Conservation (phyloP, 2,797 vertebrate species). For the Coregonus ussuriensis region DNA sequence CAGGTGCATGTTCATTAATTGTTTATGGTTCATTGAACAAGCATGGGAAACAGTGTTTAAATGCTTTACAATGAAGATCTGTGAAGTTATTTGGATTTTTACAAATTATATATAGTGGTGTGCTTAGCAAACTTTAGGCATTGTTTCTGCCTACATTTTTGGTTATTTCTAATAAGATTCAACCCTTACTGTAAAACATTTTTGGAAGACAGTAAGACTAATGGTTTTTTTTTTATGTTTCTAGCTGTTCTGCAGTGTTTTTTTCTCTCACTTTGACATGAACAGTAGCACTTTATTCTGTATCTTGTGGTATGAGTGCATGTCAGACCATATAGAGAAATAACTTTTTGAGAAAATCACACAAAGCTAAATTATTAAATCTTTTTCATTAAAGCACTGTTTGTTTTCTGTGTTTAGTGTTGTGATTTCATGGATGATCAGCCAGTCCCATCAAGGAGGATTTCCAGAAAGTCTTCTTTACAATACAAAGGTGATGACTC, state of each 20-base stretch:
- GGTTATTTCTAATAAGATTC: conserved; percentile 10
- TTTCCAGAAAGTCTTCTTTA: background rate
- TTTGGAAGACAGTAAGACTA: conserved; percentile 21
- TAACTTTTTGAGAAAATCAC: conserved; percentile 29
- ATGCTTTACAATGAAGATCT: too few species aligned
- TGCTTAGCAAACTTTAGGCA: conserved; percentile 27
- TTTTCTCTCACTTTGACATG: conserved; percentile 21
- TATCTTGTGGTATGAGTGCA: conserved; percentile 53
- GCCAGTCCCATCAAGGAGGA: background rate
- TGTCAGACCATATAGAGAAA: conserved; percentile 35
- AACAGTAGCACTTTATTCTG: conserved; percentile 60
- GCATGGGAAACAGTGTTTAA: too few species aligned
- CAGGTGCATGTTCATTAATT: too few species aligned
- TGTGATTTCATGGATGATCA: background rate
- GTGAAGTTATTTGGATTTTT: too few species aligned
- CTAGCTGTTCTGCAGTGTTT: conserved; percentile 44
- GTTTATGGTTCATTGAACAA: too few species aligned
- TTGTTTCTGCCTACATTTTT: conserved; percentile 18
- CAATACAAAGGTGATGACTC: background rate
- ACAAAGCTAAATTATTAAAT: conserved; percentile 57
- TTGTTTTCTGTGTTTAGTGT: conserved; percentile 2
- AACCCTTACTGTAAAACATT: background rate
- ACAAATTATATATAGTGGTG: background rate
- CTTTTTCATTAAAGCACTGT: conserved; percentile 61
- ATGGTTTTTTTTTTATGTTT: conserved; percentile 59